Evolutionary conservation across 2,888 invertebrate species (phyloP).

Genomic region (Drosophila nr. medialis): DNA sequence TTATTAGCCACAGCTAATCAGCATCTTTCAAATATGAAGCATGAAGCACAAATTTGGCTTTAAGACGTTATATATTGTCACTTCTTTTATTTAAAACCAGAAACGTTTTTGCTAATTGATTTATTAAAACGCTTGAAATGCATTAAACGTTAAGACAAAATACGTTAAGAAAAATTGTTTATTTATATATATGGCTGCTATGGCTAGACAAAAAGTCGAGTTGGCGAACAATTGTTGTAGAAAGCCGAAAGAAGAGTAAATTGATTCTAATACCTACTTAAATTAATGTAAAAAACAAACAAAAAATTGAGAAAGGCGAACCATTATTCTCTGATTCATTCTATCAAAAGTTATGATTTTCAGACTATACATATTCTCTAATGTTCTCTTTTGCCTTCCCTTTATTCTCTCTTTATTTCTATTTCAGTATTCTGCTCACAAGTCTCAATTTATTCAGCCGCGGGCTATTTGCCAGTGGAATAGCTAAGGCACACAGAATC

Average conservation of each 20-base stretch:
- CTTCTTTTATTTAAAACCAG: conserved; percentile 14
- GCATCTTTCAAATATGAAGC: conserved; percentile 8
- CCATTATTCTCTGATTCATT: no score
- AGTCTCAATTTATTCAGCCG: not conserved
- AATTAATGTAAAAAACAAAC: no score
- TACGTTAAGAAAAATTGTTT: not conserved
- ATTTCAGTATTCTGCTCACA: not conserved
- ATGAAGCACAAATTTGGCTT: not conserved
- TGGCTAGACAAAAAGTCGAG: no score
- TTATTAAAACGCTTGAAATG: conserved; percentile 8
- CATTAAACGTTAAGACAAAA: not conserved
- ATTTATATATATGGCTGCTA: not conserved
- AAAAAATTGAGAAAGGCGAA: no score
- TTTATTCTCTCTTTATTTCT: not conserved
- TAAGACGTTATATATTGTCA: conserved; percentile 2
- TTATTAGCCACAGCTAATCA: conserved; percentile 48
- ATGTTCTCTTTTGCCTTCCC: not conserved
- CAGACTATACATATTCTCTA: not conserved
- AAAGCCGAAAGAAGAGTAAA: no score
- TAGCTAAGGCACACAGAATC: not conserved
- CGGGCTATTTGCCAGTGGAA: conserved; percentile 8
- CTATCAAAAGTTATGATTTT: no score
- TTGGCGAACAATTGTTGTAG: no score
- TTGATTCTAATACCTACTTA: no score
- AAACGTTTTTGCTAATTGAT: conserved; percentile 31